These are phyloP conservation scores for Apostichopus japonicus DNA, from an alignment of 35 echinoderm and acorn worm genomes.

Conservation along the genomic window DNA sequence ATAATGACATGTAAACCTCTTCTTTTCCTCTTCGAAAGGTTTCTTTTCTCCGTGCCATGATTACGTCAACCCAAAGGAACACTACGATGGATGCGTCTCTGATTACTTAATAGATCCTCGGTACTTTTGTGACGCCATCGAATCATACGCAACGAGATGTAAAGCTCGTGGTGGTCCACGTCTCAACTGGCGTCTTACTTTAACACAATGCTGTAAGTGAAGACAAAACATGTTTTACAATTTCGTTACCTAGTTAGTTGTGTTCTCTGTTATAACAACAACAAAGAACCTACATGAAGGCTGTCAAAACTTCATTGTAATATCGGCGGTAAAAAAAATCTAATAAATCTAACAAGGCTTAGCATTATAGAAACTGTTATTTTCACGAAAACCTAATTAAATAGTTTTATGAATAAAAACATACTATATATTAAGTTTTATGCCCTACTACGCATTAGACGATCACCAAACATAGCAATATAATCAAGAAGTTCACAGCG, in stretches of 20 bases:
- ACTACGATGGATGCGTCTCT: background rate
- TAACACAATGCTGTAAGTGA: conserved; percentile 3
- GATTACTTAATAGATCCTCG: background rate
- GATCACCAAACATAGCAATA: no score
- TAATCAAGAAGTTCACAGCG: no score
- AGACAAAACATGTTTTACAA: background rate
- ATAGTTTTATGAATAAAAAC: no score
- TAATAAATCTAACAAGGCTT: no score
- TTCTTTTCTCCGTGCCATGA: background rate
- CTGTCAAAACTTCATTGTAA: background rate
- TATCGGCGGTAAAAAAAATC: background rate
- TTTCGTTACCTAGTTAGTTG: background rate
- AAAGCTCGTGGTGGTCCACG: background rate
- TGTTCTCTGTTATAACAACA: background rate
- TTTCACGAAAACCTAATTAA: no score
- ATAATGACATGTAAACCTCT: no score
- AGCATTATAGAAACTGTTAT: no score
- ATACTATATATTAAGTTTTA: no score
- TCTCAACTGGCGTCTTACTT: background rate
- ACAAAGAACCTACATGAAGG: background rate
- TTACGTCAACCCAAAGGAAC: background rate
- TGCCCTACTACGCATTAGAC: no score
- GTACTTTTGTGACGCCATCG: background rate
- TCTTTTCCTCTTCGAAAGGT: background rate
- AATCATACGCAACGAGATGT: background rate